Conservation (phyloP, 2,888 invertebrate species). For the Eupithecia abbreviata region DNA sequence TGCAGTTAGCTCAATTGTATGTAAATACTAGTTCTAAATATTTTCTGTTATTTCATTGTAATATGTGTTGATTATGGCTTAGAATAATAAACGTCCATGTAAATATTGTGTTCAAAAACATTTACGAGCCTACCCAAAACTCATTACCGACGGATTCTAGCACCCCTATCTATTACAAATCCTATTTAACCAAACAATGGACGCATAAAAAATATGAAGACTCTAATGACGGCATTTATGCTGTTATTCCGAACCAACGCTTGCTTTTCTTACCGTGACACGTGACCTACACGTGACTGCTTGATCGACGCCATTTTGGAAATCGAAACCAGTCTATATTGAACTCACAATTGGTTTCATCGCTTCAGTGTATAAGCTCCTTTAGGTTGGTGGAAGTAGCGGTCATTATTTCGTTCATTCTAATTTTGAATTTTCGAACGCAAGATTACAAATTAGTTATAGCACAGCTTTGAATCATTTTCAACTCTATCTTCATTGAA, state of each 20-base stretch:
- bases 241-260: slow-evolving; percentile 78
- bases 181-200: slow-evolving; percentile 68
- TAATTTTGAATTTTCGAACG: slow-evolving; percentile 64
- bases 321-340: slow-evolving; percentile 49
- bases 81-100: neutral
- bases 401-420: slow-evolving; percentile 75
- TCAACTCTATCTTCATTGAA: slow-evolving; percentile 27
- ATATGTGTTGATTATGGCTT: neutral
- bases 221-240: slow-evolving; percentile 78
- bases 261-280: slow-evolving; percentile 71
- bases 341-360: slow-evolving; percentile 37
- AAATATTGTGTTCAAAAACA: neutral
- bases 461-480: slow-evolving; percentile 30
- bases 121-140: slow-evolving; percentile 34
- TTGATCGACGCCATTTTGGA: slow-evolving; percentile 67
- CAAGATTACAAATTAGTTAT: slow-evolving; percentile 25
- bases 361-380: slow-evolving; percentile 18
- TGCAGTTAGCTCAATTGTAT: too few species aligned
- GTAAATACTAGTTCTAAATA: too few species aligned
- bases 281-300: slow-evolving; percentile 73
- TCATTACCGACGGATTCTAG: slow-evolving; percentile 45
- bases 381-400: slow-evolving; percentile 54
- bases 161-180: slow-evolving; percentile 76
- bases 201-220: slow-evolving; percentile 65
- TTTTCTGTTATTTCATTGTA: too few species aligned